phyloP scores from a whole-genome alignment of 2,113 vertebrate species.

The Pomatostomus ruficeps region DNA sequence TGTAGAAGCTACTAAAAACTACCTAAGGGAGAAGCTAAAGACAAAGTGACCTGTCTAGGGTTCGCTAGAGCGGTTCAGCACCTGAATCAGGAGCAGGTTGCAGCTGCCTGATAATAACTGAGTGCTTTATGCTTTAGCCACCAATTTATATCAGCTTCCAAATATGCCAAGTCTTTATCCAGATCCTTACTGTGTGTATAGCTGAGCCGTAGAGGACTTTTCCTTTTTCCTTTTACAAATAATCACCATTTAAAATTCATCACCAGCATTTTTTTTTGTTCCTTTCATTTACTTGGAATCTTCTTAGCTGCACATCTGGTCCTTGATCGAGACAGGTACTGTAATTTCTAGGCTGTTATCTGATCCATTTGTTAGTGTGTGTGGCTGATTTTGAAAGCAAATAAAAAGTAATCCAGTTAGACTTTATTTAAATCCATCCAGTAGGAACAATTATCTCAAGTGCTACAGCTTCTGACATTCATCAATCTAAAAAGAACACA shows the following conservation, averaged over 20 bases:
- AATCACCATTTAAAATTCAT: neutral
- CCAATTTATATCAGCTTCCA: neutral
- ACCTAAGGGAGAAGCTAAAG: neutral
- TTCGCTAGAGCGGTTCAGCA: neutral
- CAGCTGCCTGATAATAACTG: neutral
- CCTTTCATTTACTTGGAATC: neutral
- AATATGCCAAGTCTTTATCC: neutral
- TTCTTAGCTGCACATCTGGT: neutral
- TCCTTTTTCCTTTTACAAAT: neutral
- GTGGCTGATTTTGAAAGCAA: conserved; percentile 20
- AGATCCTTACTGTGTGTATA: neutral
- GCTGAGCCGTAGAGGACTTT: neutral
- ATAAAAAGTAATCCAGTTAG: conserved; percentile 43
- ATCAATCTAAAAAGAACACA: neutral
- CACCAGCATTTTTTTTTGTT: neutral
- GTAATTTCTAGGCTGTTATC: neutral
- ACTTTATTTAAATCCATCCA: conserved; percentile 8
- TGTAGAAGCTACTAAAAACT: neutral
- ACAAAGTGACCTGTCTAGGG: rapidly evolving
- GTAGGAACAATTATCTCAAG: conserved; percentile 21
- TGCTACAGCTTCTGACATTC: conserved; percentile 6
- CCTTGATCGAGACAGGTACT: neutral
- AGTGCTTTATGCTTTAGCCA: neutral
- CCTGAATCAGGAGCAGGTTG: neutral
- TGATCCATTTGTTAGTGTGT: neutral